Conservation (phyloP, 2,888 invertebrate genomes). For the Branchellion lobata region DNA sequence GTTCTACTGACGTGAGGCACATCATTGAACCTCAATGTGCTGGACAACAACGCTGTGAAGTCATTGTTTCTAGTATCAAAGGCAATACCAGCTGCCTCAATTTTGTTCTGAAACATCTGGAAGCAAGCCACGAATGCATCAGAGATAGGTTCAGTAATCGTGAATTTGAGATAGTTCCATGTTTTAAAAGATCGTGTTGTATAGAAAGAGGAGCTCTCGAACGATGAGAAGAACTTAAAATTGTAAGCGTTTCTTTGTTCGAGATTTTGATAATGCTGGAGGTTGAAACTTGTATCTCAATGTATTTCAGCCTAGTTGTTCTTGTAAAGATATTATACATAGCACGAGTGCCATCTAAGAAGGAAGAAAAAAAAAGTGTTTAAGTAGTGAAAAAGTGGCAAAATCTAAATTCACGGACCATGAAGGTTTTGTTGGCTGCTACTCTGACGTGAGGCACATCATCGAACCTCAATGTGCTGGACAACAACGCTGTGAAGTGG, state of each 20-base stretch:
- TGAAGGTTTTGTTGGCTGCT: conserved; percentile 31
- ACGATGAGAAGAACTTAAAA: not conserved
- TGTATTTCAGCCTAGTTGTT: no score
- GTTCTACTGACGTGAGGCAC: conserved; percentile 18
- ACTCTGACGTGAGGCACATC: conserved; percentile 24
- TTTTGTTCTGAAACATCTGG: not conserved
- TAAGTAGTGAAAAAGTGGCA: not conserved
- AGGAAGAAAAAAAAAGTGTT: not conserved
- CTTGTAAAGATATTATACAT: no score
- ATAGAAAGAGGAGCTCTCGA: not conserved
- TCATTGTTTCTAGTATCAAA: conserved; percentile 6
- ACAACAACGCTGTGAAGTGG: not conserved
- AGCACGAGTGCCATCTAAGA: no score
- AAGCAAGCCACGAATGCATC: no score
- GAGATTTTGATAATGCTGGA: no score
- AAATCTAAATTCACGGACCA: not conserved
- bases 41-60: conserved; percentile 18
- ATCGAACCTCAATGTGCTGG: conserved; percentile 37
- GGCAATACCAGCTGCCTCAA: not conserved
- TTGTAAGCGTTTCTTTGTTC: no score
- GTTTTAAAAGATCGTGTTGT: not conserved
- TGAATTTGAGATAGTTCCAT: no score
- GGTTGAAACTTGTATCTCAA: no score
- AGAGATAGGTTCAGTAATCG: no score
- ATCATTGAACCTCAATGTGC: conserved; percentile 24